These are phyloP conservation scores for Vulpes lagopus DNA, from an alignment of 2,113 vertebrate genomes.

Conservation along the genomic window DNA sequence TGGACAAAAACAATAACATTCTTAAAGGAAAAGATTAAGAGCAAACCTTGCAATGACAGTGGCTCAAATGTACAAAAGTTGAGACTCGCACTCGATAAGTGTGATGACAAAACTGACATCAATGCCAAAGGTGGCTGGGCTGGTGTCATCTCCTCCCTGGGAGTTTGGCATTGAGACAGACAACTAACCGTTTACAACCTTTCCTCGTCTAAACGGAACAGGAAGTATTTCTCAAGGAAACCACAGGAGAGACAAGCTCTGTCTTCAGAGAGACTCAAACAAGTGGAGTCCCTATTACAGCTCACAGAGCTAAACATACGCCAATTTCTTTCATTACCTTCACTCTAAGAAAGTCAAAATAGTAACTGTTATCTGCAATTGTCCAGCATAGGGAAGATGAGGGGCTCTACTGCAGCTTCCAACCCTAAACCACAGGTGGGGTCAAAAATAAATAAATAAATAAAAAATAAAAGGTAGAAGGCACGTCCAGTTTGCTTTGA, in stretches of 20 bases:
- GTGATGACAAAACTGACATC: background rate
- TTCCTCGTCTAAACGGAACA: background rate
- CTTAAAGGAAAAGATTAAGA: background rate
- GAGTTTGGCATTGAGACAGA: background rate
- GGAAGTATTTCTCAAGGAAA: slow-evolving; percentile 74
- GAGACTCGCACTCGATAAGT: background rate
- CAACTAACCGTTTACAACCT: background rate
- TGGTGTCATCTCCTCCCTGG: background rate
- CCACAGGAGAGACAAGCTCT: slow-evolving; percentile 45
- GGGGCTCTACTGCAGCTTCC: background rate
- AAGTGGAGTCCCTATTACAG: background rate
- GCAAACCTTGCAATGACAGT: background rate
- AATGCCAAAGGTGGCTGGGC: background rate
- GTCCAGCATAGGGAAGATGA: background rate
- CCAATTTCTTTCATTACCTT: background rate
- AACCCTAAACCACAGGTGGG: background rate
- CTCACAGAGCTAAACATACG: background rate
- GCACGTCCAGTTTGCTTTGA: background rate
- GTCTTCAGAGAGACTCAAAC: background rate
- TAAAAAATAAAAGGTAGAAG: background rate
- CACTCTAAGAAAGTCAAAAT: background rate
- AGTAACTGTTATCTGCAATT: background rate
- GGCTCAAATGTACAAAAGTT: background rate
- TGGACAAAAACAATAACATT: background rate
- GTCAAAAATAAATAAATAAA: too few relatives aligned